Base-by-base conservation (phyloP, 2,797 vertebrate genomes). In the Sciurus vulgaris region DNA sequence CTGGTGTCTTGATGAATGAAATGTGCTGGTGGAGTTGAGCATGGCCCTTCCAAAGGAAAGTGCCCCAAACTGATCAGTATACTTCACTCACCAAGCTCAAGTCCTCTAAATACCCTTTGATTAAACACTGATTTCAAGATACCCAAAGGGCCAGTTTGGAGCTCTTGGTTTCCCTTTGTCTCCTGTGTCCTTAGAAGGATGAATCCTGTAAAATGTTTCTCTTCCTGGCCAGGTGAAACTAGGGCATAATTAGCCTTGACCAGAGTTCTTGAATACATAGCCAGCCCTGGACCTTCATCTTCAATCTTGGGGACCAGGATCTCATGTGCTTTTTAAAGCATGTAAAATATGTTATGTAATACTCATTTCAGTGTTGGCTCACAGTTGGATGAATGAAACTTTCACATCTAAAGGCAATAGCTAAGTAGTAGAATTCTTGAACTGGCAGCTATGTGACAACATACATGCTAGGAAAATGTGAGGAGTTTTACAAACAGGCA, bases 351-450 rank as follows among this genome's bases (percentile, higher is more conserved):
- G 92, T 96, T 96, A 95, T 83, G 35, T 89, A 97, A 91, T 61
- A 73, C 24, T 97, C 76, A 61, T 94, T 74, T 94, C 74, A 85
- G 87, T 88, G 69, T 87, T 94, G 35, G 35, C 86, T 49, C 86
- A 3, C 56, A 84, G 87, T 78, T 51, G 82, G 97, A 97, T 95
- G 93, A 98, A 98, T 96, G 97, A 97, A 96, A 14, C 76, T 93
- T 97, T 98, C 92, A 78, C 86, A 97, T 94, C 38, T 92, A 83
- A 96, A 95, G 38, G 47, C 49, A 97, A 98, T 94, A 97, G 92
- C 89, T 86, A 94, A 97, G 93, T 91, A 96, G 90, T 88, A 97
- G 44, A 95, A 96, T 97, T 83, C 86, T 91, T 96, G 49, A 96
- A 87, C 79, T 95, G 85, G 89, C 86, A 97, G 61, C 56, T 72